Evolutionary conservation across 2,797 vertebrate genomes (phyloP).

Genomic region (Xenops minutus): DNA sequence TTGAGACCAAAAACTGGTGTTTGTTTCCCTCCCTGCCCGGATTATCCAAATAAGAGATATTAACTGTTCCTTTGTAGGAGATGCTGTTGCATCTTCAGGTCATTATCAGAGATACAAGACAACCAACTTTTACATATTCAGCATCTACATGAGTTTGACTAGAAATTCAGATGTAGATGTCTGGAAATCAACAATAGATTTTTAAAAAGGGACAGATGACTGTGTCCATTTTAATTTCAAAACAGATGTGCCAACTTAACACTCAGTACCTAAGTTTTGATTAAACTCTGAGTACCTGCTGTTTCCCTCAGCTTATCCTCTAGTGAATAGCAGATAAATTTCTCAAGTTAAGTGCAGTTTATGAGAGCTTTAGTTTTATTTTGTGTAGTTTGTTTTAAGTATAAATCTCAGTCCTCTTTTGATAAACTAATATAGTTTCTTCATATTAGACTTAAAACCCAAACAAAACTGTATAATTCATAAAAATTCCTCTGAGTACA

Average conservation of each 20-base stretch:
- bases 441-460: background rate
- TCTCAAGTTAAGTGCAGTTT: background rate
- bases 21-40: no score
- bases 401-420: background rate
- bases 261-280: background rate
- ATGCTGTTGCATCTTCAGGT: background rate
- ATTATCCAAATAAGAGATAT: background rate
- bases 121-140: background rate
- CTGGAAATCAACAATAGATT: constrained; percentile 7
- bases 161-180: background rate
- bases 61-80: background rate
- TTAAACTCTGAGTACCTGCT: background rate
- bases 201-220: background rate
- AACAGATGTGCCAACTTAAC: background rate
- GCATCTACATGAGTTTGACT: background rate
- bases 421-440: background rate
- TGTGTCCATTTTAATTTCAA: background rate
- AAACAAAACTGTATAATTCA: accelerated
- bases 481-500: background rate
- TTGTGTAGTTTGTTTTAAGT: background rate
- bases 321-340: background rate
- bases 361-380: background rate
- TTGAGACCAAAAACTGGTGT: background rate
- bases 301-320: background rate
- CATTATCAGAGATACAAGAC: background rate